Evolutionary conservation across 1,140 invertebrate genomes (phyloP), one percentile per base, ranked within the genome.

Genomic region (Calliphora vicina): DNA sequence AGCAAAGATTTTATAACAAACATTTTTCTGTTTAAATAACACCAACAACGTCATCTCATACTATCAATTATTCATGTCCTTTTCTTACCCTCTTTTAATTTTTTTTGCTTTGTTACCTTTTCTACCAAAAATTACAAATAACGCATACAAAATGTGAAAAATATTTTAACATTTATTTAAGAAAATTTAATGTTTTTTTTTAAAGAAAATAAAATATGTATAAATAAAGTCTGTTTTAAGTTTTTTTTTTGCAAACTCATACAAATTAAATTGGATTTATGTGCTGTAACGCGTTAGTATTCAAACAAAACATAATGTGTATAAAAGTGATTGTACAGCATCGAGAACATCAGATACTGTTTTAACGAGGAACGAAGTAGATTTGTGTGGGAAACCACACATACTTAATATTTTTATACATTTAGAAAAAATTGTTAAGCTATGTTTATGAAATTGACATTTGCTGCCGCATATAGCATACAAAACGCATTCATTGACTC

Each of bases 201-300:
- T 1, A 12, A 25, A 67, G 1, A 23, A 67, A 23, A 67, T 23
- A 35, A 35, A 35, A 35, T 35, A 35, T 2, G 35, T 2, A 35
- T 29, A 35, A 35, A 35, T 50, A 50, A 50, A 50, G 45, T 50
- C 17, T 50, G 45, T n/a, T 50, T 50, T 50, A 17, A 13, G 17
- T 67, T 67, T 67, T 23, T 67, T 67, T 67, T 67, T 23, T 67
- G 61, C 61, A 67, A 67, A 67, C 61, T 67, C 61, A 67, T 67
- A 67, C 61, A 67, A 67, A 67, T 67, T 67, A 67, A 67, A 67
- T 67, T 67, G 61, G n/a, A 67, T 67, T 67, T 67, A 67, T 67
- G 61, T 67, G 23, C n/a, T 67, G 61, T 67, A 67, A 67, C 23
- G 61, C 61, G 20, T 23, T 67, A 25, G n/a, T 67, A 23, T 23